Percentiles rank a stretch among this genome's conserved stretches.
Evolutionary conservation across 2,888 invertebrate genomes (phyloP).

Genomic region (Chymomyza amoena): DNA sequence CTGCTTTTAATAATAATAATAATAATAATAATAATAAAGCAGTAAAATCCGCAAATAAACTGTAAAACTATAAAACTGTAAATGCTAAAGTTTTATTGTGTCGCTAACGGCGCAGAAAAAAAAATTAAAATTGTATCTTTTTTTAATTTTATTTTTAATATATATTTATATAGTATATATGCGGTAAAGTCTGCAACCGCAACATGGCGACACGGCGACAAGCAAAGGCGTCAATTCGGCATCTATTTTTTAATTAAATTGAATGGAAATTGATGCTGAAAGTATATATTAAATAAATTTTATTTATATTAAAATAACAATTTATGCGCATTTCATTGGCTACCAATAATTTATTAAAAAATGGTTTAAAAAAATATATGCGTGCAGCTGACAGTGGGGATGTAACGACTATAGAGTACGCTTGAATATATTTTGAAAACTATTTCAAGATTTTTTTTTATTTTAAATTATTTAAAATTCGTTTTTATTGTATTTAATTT

Average conservation of each 20-base stretch:
- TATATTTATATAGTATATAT: not conserved
- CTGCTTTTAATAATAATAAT: slow-evolving; percentile 25
- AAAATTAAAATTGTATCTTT: not conserved
- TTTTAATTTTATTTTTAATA: not conserved
- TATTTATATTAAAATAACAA: slow-evolving; percentile 2
- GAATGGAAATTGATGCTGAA: slow-evolving; percentile 44
- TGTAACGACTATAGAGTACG: no score
- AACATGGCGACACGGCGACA: not conserved
- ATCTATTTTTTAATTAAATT: slow-evolving; percentile 55
- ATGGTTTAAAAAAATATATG: not conserved
- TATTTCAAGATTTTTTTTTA: no score
- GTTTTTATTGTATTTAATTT: no score
- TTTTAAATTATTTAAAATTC: no score
- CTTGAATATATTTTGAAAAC: no score
- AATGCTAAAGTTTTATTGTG: slow-evolving; percentile 32
- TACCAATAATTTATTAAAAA: not conserved
- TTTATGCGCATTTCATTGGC: not conserved
- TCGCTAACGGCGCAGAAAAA: slow-evolving; percentile 15
- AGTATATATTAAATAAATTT: slow-evolving; percentile 14
- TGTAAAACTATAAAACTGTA: slow-evolving; percentile 12
- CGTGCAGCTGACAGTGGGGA: slow-evolving; percentile 31
- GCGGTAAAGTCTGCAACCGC: not conserved
- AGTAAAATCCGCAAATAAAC: slow-evolving; percentile 55
- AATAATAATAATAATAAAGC: slow-evolving; percentile 37
- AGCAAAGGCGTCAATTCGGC: slow-evolving; percentile 36